phyloP scores from a whole-genome alignment of 2,113 vertebrate species.

The Oryctolagus cuniculus region mOryCun1.1 NC_091440.1:115850001-115850500 shows the following conservation, averaged over 20 bases:
- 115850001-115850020: conserved; percentile 30
- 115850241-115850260: conserved; percentile 2
- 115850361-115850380: conserved; percentile 9
- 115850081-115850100: conserved; percentile 48
- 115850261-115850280: not conserved
- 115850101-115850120: not conserved
- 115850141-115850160: not conserved
- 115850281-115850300: not conserved
- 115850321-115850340: not conserved
- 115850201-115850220: conserved; percentile 54
- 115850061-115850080: conserved; percentile 39
- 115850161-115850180: not conserved
- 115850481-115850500: conserved; percentile 5
- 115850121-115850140: conserved; percentile 34
- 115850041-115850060: conserved; percentile 38
- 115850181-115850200: conserved; percentile 56
- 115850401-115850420: conserved; percentile 18
- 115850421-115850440: not conserved
- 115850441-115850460: conserved; percentile 24
- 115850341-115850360: not conserved
- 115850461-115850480: not conserved
- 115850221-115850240: not conserved
- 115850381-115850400: not conserved
- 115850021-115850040: conserved; percentile 45
- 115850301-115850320: conserved; percentile 6